Percentiles rank a stretch among this genome's conserved stretches.
Conservation (phyloP, 2,113 vertebrate genomes). For the Mola mola region DNA sequence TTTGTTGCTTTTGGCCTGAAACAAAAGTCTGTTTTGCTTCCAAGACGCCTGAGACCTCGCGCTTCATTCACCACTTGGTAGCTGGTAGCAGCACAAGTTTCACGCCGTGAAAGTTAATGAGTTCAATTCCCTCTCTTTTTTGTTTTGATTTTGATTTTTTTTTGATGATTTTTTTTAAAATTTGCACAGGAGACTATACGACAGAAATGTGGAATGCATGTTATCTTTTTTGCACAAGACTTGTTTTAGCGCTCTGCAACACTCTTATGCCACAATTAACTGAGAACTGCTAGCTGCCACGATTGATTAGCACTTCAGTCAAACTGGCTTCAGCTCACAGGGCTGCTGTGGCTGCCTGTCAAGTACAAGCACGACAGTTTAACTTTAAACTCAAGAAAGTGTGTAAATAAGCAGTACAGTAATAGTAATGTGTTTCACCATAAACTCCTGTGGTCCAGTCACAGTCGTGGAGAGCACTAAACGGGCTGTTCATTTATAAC, state of each 20-base stretch:
- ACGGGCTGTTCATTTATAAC: conserved; percentile 61
- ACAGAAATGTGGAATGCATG: background rate
- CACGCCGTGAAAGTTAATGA: conserved; percentile 53
- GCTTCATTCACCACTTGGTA: conserved; percentile 50
- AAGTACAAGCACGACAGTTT: background rate
- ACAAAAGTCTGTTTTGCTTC: conserved; percentile 56
- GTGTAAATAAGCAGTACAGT: conserved; percentile 4
- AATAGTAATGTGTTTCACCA: conserved; percentile 35
- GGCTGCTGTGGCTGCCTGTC: background rate
- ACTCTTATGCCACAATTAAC: background rate
- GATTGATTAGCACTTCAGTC: conserved; percentile 15
- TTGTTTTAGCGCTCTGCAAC: background rate
- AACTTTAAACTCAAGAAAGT: background rate
- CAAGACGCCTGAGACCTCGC: conserved; percentile 48
- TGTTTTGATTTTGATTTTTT: conserved; percentile 8
- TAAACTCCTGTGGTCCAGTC: conserved; percentile 62
- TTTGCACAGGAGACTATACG: background rate
- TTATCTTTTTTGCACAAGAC: background rate
- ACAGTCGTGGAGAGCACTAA: conserved; percentile 39
- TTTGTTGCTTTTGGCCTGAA: conserved; percentile 63
- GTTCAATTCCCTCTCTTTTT: conserved; percentile 19
- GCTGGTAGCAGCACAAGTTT: conserved; percentile 34
- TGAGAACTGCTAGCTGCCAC: background rate
- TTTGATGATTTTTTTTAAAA: background rate
- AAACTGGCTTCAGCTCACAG: conserved; percentile 17